Conservation (phyloP, 2,888 invertebrate genomes). For the Plutella xylostella region DNA sequence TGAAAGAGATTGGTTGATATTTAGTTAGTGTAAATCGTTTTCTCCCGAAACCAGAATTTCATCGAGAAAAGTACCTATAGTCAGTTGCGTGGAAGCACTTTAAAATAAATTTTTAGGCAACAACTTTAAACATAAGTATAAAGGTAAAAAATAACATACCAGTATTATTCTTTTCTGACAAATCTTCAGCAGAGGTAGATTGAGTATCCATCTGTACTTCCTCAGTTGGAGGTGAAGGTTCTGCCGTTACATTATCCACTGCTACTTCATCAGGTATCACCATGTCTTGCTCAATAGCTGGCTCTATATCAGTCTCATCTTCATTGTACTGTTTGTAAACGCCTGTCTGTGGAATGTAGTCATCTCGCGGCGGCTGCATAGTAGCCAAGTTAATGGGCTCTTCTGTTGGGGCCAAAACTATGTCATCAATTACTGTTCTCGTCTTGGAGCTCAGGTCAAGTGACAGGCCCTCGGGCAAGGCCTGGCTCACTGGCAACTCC, state of each 20-base stretch:
- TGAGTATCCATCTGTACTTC: slow-evolving; percentile 60
- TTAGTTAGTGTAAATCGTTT: too few species aligned
- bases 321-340: slow-evolving; percentile 24
- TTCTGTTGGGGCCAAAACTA: slow-evolving; percentile 39
- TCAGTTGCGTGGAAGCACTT: too few species aligned
- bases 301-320: slow-evolving; percentile 27
- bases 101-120: too few species aligned
- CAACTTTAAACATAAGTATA: too few species aligned
- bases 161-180: slow-evolving; percentile 50
- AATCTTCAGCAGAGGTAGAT: slow-evolving; percentile 50
- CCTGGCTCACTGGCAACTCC: slow-evolving; percentile 43
- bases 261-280: slow-evolving; percentile 27
- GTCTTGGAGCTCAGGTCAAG: slow-evolving; percentile 57
- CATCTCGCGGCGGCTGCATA: slow-evolving; percentile 42
- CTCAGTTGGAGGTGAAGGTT: slow-evolving; percentile 30
- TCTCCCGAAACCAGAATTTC: too few species aligned
- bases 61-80: too few species aligned
- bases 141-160: not conserved
- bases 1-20: too few species aligned
- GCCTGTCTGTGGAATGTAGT: slow-evolving; percentile 44
- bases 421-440: slow-evolving; percentile 32
- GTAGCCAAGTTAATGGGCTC: slow-evolving; percentile 61
- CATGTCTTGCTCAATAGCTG: slow-evolving; percentile 24
- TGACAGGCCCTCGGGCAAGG: slow-evolving; percentile 45
- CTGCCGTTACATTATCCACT: slow-evolving; percentile 19